Percentiles rank a stretch among this genome's conserved stretches.
Evolutionary conservation across 92 coral and sea anemone species (phyloP).

Genomic region (Phenganax marumi): DNA sequence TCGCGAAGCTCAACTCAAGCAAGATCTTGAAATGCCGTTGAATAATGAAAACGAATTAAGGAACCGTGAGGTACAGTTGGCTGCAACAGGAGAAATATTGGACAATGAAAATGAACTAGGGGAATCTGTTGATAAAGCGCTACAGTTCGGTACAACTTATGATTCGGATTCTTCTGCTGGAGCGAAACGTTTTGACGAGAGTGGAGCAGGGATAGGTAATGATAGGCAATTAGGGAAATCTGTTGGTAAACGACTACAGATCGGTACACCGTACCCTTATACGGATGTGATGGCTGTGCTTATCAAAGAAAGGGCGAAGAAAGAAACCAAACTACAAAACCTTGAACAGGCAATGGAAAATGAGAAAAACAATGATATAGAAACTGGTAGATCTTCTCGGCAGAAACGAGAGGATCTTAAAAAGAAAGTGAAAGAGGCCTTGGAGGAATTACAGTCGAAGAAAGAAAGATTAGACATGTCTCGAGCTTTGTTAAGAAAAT

Average conservation of each 20-base stretch:
- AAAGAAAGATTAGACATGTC: neutral
- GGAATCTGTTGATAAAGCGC: neutral
- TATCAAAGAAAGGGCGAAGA: slow-evolving; percentile 4
- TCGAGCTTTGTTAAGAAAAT: neutral
- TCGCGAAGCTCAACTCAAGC: slow-evolving; percentile 32
- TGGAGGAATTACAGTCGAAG: neutral
- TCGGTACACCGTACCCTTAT: neutral
- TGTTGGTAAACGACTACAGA: neutral
- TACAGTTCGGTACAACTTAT: neutral
- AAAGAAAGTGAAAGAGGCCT: neutral
- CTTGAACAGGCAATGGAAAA: slow-evolving; percentile 19
- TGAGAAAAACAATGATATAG: neutral
- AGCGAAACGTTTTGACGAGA: neutral
- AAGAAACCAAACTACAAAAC: neutral
- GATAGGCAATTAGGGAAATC: neutral
- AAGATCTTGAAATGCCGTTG: neutral
- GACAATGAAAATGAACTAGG: neutral
- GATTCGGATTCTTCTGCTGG: neutral
- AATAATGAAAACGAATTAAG: neutral
- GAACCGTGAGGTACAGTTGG: too few species aligned
- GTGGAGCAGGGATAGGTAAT: neutral
- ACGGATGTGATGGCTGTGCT: slow-evolving; percentile 11
- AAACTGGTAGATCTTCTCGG: neutral
- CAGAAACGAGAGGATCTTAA: slow-evolving; percentile 6
- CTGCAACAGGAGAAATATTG: neutral